These are phyloP conservation scores for Chelmon rostratus DNA, from an alignment of 2,797 vertebrate genomes.

Conservation along the genomic window DNA sequence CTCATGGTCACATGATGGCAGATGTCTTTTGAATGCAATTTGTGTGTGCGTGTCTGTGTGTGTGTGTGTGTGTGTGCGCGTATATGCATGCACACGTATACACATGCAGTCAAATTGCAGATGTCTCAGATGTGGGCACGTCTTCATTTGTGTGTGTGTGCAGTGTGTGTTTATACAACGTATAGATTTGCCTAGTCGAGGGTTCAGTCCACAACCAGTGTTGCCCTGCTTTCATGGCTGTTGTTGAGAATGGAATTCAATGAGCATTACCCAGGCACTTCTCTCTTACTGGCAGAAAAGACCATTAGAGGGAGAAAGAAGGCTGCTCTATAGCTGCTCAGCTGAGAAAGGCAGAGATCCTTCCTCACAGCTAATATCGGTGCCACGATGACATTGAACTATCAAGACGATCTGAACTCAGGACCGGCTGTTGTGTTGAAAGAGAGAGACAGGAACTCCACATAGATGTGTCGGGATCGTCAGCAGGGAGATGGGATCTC, in stretches of 20 bases:
- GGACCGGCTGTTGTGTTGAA: slow-evolving; percentile 27
- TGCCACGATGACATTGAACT: slow-evolving; percentile 24
- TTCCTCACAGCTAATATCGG: slow-evolving; percentile 54
- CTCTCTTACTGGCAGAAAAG: slow-evolving; percentile 66
- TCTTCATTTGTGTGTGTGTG: neutral
- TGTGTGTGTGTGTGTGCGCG: neutral
- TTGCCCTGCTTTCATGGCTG: slow-evolving; percentile 53
- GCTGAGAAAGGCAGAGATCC: slow-evolving; percentile 48
- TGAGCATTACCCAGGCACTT: slow-evolving; percentile 55
- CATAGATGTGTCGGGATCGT: slow-evolving; percentile 23
- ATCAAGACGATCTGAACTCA: slow-evolving; percentile 54
- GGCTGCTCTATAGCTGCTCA: slow-evolving; percentile 37
- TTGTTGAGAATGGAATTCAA: slow-evolving; percentile 60
- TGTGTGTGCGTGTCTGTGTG: slow-evolving; percentile 35
- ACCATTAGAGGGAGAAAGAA: slow-evolving; percentile 52
- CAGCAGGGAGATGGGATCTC: slow-evolving; percentile 14
- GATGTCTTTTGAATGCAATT: slow-evolving; percentile 70
- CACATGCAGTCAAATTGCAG: slow-evolving; percentile 29
- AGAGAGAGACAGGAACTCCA: slow-evolving; percentile 31
- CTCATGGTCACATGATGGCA: slow-evolving; percentile 81
- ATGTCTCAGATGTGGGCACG: neutral
- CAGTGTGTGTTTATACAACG: slow-evolving; percentile 19
- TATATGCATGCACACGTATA: neutral
- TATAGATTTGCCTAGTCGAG: slow-evolving; percentile 41
- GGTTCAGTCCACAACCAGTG: slow-evolving; percentile 20